Percentiles rank a stretch among this genome's conserved stretches.
Evolutionary conservation across 2,797 vertebrate genomes (phyloP).

Genomic region (Glyptemys insculpta): DNA sequence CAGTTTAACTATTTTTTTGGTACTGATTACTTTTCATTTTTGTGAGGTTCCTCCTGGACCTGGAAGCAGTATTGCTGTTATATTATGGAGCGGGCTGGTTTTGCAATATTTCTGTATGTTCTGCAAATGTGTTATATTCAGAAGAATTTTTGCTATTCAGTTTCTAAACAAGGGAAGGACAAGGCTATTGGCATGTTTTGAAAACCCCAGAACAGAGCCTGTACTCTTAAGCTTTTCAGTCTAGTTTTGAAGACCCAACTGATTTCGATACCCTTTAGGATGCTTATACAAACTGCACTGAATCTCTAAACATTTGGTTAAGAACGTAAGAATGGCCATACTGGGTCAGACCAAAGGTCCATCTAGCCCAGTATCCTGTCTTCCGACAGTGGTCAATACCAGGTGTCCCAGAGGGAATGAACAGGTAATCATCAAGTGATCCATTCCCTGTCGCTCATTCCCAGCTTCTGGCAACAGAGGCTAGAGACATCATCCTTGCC

Average conservation of each 20-base stretch:
- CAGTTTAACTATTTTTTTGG: not conserved
- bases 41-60: not conserved
- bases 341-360: too few species aligned
- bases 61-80: slow-evolving; percentile 19
- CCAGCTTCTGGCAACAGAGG: too few species aligned
- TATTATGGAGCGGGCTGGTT: not conserved
- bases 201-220: not conserved
- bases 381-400: too few species aligned
- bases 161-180: slow-evolving; percentile 16
- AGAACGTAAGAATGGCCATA: too few species aligned
- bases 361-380: too few species aligned
- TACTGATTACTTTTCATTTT: not conserved
- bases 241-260: slow-evolving; percentile 1
- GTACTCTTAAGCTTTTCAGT: slow-evolving; percentile 10
- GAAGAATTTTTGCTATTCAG: slow-evolving; percentile 43
- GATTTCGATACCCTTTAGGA: not conserved
- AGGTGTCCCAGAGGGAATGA: too few species aligned
- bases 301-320: not conserved
- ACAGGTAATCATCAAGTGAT: too few species aligned
- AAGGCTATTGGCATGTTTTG: not conserved
- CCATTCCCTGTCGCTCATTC: too few species aligned
- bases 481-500: too few species aligned
- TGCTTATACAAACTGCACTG: not conserved
- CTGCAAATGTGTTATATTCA: not conserved
- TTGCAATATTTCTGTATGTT: not conserved